Evolutionary conservation across 2,113 vertebrate genomes (phyloP), one percentile per base, ranked within the genome.

Genomic region (Leuciscus idus): DNA sequence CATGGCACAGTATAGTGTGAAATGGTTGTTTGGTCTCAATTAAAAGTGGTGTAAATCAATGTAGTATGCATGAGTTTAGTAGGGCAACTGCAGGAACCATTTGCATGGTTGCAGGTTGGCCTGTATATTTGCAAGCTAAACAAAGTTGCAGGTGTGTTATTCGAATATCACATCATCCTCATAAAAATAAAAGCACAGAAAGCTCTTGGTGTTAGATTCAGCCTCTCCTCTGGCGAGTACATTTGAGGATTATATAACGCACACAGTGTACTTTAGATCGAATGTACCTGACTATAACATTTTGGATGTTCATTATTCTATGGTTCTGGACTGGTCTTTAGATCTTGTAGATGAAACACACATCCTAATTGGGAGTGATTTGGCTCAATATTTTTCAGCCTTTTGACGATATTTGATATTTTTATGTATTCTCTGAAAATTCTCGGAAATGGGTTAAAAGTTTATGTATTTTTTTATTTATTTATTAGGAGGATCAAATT

Each of bases 51-150:
- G 48, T 28, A 66, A 50, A 50, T 68, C 80, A 66, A 46, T 64
- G 21, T 26, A 17, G 39, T 62, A 30, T 50, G 57, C 62, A 55
- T 85, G 33, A 72, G 78, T 46, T 57, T 84, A 76, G 28, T 39
- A 59, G 61, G 82, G 64, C 72, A 79, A 36, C 43, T 23, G 52
- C 61, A 82, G 75, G 83, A 76, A 46, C 43, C 64, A 77, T 82
- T 87, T 90, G 52, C 13, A 70, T 57, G 80, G 36, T 39, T 78
- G 79, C 50, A 77, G 43, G 43, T 59, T 11, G 52, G 57, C 64
- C 78, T 81, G 66, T 76, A 48, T 57, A 89, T 89, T 89, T 87
- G 78, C 82, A 85, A 85, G 73, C 52, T 79, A 73, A 89, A 91
- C 80, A 85, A 84, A 86, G 85, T 86, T 61, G 64, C 86, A 88